phyloP scores from a whole-genome alignment of 2,113 vertebrate genomes.

The Bombycilla garrulus region DNA sequence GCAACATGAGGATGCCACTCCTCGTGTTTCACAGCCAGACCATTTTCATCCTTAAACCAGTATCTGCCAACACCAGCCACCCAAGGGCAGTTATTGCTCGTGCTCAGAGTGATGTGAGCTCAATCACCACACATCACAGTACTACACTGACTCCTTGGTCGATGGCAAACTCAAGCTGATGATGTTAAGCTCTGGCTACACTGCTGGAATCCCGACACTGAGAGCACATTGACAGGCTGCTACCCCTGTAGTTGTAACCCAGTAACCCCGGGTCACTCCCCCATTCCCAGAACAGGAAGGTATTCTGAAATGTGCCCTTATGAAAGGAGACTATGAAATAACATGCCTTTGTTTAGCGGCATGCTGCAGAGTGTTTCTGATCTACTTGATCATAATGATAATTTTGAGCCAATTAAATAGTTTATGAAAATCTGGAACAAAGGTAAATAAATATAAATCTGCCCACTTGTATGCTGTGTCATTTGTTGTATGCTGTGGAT shows the following conservation, averaged over 20 bases:
- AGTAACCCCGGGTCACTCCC: background rate
- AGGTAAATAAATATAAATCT: background rate
- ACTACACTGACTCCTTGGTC: background rate
- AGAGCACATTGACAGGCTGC: background rate
- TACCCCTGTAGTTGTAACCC: background rate
- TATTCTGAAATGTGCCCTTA: background rate
- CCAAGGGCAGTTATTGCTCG: background rate
- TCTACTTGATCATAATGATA: conserved; percentile 2
- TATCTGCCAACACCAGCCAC: background rate
- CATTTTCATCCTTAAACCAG: background rate
- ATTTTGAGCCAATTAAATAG: conserved; percentile 14
- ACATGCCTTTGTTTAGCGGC: conserved; percentile 6
- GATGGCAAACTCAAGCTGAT: background rate
- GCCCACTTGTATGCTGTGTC: too few relatives aligned
- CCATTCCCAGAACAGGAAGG: background rate
- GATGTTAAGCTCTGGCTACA: background rate
- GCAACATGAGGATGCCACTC: background rate
- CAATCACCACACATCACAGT: background rate
- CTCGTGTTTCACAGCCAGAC: background rate
- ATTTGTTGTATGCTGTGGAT: background rate
- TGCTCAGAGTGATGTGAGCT: background rate
- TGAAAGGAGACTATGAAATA: background rate
- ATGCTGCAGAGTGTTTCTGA: background rate
- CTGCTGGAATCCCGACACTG: accelerated
- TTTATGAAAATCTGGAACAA: background rate